phyloP scores from a whole-genome alignment of 2,888 invertebrate genomes.

The Mimachlamys varia region DNA sequence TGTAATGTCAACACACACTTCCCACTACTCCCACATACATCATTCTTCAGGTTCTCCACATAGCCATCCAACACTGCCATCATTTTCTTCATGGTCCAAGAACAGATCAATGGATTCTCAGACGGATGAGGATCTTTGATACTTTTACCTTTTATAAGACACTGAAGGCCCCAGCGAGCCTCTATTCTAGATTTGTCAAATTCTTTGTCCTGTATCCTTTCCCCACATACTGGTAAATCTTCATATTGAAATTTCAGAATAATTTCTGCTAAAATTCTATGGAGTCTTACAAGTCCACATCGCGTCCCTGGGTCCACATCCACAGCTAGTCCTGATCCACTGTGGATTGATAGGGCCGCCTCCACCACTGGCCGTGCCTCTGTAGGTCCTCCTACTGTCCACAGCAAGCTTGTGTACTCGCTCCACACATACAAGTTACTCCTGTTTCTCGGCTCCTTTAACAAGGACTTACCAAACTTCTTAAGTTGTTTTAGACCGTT shows the following conservation, averaged over 20 bases:
- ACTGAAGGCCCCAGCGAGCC: slow-evolving; percentile 22
- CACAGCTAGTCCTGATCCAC: slow-evolving; percentile 45
- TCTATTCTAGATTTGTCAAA: background rate
- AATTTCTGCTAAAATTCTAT: slow-evolving; percentile 39
- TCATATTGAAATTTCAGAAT: slow-evolving; percentile 10
- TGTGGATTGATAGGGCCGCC: slow-evolving; percentile 71
- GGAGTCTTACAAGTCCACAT: slow-evolving; percentile 37
- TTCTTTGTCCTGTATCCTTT: background rate
- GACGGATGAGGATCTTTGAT: background rate
- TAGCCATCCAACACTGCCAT: background rate
- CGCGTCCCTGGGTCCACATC: slow-evolving; percentile 28
- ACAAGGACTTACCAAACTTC: slow-evolving; percentile 75
- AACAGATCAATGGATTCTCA: background rate
- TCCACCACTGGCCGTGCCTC: slow-evolving; percentile 75
- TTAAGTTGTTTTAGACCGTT: slow-evolving; percentile 62
- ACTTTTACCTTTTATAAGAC: background rate
- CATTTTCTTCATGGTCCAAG: slow-evolving; percentile 14
- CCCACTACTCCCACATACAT: background rate
- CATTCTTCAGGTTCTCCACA: background rate
- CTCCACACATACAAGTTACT: slow-evolving; percentile 78
- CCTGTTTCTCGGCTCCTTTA: slow-evolving; percentile 77
- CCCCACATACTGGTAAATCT: background rate
- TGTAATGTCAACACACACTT: slow-evolving; percentile 1
- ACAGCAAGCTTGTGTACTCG: slow-evolving; percentile 75
- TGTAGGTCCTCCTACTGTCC: slow-evolving; percentile 68